phyloP scores from a whole-genome alignment of 2,797 vertebrate genomes.

The Darevskia nairensis region DNA sequence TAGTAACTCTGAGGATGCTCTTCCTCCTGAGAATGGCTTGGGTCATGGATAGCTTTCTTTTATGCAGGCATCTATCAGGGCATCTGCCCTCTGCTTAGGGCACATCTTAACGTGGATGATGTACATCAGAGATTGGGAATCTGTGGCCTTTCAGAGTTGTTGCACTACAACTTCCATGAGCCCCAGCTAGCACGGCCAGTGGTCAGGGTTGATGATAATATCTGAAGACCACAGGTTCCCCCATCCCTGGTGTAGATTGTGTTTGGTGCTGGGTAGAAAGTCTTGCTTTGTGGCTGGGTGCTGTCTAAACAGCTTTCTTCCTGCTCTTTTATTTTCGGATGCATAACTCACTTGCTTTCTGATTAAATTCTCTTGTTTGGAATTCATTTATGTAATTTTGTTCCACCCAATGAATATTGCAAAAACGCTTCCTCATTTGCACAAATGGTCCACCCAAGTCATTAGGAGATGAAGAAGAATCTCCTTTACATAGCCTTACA shows the following conservation, averaged over 20 bases:
- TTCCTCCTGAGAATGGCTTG: neutral
- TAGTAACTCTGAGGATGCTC: neutral
- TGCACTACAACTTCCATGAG: no score
- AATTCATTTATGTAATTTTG: constrained; percentile 1
- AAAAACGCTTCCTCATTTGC: neutral
- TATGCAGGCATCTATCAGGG: neutral
- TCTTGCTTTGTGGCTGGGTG: neutral
- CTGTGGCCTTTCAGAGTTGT: no score
- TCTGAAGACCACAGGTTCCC: no score
- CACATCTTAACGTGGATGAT: neutral
- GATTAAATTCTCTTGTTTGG: constrained; percentile 16
- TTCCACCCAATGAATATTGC: neutral
- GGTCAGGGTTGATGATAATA: no score
- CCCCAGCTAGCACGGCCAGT: no score
- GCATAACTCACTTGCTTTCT: constrained; percentile 6
- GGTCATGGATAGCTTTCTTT: neutral
- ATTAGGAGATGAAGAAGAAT: neutral
- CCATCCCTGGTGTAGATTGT: no score
- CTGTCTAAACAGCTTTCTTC: neutral
- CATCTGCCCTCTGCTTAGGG: neutral
- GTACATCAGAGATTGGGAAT: no score
- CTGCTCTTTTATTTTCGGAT: neutral
- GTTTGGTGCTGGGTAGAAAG: neutral
- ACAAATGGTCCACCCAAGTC: neutral
- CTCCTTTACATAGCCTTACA: neutral